These are phyloP conservation scores for Cladorhizidae sp. DNA, from an alignment of 37 sponge, comb jelly and placozoan genomes.

Conservation along the genomic window DNA sequence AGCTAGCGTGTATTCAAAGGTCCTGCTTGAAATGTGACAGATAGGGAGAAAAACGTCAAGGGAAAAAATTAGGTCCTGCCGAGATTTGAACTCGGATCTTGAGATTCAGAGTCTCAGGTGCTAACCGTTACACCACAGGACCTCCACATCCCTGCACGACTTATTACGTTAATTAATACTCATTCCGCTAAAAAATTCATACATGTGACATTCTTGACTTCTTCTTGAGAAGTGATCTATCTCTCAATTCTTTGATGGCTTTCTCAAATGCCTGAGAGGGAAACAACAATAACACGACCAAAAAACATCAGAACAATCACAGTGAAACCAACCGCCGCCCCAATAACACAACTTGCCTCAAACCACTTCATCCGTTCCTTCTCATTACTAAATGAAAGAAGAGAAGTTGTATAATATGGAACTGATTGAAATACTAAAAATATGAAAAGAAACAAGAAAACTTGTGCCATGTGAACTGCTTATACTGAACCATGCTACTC, in stretches of 20 bases:
- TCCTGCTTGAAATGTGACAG: background rate
- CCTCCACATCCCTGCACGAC: constrained; percentile 32
- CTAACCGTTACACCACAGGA: constrained; percentile 95
- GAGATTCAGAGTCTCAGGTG: constrained; percentile 98
- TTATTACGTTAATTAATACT: background rate
- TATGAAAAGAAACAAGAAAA: too few species aligned
- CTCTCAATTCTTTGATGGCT: constrained; percentile 47
- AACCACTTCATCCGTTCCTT: constrained; percentile 12
- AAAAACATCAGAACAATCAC: background rate
- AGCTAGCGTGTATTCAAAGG: constrained; percentile 95
- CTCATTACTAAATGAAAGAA: constrained; percentile 3
- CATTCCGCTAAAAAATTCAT: background rate
- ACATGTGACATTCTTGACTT: constrained; percentile 1
- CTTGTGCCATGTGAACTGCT: too few species aligned
- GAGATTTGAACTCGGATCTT: constrained; percentile 98
- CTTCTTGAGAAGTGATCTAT: constrained; percentile 14
- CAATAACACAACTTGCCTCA: background rate
- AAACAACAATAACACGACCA: background rate
- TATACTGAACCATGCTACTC: too few species aligned
- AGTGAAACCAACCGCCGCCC: background rate
- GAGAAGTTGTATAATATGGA: too few species aligned
- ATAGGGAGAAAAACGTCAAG: background rate
- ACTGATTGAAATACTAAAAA: too few species aligned
- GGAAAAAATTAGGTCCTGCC: constrained; percentile 83
- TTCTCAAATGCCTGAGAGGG: constrained; percentile 35